These are phyloP conservation scores for Alligator sinensis DNA, from an alignment of 2,113 vertebrate species.

Conservation along the genomic window DNA sequence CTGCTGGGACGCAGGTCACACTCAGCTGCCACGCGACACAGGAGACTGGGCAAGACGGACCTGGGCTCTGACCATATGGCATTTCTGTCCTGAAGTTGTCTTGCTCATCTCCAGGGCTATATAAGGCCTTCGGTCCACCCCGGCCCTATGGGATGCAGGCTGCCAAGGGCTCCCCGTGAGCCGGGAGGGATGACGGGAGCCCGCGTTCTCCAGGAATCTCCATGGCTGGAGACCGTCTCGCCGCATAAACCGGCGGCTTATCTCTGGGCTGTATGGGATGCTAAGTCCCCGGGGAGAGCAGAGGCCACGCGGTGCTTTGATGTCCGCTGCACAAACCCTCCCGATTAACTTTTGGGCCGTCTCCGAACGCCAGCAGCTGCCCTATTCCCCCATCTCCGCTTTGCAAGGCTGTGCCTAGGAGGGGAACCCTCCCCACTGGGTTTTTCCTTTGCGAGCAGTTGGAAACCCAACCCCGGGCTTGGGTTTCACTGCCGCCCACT, in stretches of 20 bases:
- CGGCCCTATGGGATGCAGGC: too few relatives aligned
- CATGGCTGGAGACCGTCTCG: too few relatives aligned
- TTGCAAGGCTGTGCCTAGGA: constrained; percentile 58
- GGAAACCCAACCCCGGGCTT: constrained; percentile 60
- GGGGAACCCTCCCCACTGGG: constrained; percentile 36
- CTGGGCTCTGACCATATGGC: too few relatives aligned
- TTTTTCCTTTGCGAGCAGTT: constrained; percentile 37
- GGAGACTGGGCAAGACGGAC: too few relatives aligned
- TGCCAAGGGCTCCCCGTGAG: too few relatives aligned
- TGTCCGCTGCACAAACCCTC: constrained; percentile 31
- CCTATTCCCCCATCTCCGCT: constrained; percentile 6
- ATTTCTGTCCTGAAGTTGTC: too few relatives aligned
- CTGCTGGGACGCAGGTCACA: too few relatives aligned
- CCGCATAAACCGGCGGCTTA: not conserved
- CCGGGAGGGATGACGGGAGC: too few relatives aligned
- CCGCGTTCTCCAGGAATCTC: too few relatives aligned
- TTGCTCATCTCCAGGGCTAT: too few relatives aligned
- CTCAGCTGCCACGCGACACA: too few relatives aligned
- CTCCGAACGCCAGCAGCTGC: constrained; percentile 28
- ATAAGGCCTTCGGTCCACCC: too few relatives aligned
- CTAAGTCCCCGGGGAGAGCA: constrained; percentile 40
- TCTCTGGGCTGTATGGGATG: not conserved
- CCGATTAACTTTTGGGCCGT: constrained; percentile 22
- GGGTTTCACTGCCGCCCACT: constrained; percentile 73
- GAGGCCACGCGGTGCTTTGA: not conserved